phyloP scores from a whole-genome alignment of 2,797 vertebrate genomes.

The Scleropages formosus region DNA sequence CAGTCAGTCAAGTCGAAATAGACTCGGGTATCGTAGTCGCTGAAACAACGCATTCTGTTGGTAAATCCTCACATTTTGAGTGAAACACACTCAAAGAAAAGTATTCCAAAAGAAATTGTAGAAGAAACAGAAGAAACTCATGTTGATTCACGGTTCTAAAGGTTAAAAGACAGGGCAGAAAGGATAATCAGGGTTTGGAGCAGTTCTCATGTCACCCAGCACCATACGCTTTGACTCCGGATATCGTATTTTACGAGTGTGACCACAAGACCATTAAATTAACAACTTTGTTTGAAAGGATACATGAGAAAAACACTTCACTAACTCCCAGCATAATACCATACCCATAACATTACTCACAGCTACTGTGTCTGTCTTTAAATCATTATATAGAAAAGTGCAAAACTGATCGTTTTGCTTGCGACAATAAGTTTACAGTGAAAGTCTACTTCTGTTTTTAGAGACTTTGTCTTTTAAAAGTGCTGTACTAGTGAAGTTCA shows the following conservation, averaged over 20 bases:
- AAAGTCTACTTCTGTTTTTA: not conserved
- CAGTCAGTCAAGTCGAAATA: no score
- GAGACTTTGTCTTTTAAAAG: not conserved
- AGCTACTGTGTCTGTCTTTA: not conserved
- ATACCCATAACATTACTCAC: not conserved
- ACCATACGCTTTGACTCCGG: not conserved
- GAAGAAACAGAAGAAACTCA: no score
- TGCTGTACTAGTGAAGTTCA: not conserved
- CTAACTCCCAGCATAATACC: not conserved
- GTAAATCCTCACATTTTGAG: not conserved
- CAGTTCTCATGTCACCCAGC: not conserved
- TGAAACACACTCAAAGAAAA: no score
- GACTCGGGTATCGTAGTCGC: no score
- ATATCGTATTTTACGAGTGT: not conserved
- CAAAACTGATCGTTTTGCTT: not conserved
- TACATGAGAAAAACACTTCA: not conserved
- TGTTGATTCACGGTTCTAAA: no score
- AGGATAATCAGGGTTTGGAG: not conserved
- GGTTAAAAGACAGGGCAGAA: not conserved
- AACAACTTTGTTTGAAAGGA: not conserved
- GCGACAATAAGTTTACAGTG: not conserved
- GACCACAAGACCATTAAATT: conserved; percentile 1
- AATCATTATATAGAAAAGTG: not conserved
- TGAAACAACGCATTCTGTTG: no score
- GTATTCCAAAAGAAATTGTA: no score